These are phyloP conservation scores for Meteorus sp. DNA, from an alignment of 1,140 invertebrate species.

Conservation along the genomic window DNA sequence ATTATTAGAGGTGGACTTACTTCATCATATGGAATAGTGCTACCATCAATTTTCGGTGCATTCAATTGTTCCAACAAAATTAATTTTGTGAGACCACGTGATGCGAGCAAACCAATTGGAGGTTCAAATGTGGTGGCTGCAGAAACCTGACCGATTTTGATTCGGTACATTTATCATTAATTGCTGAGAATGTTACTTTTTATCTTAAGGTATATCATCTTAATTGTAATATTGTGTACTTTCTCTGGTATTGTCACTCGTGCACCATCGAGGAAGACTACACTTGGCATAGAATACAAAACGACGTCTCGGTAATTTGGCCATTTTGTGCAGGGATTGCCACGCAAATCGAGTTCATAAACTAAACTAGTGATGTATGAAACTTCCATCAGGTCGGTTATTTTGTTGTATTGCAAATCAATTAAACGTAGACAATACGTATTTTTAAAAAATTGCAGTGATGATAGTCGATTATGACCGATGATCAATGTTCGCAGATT, in stretches of 20 bases:
- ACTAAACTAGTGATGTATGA: constrained; percentile 36
- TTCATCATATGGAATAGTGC: constrained; percentile 40
- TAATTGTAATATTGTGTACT: constrained; percentile 26
- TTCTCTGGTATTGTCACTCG: constrained; percentile 38
- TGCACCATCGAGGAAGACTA: constrained; percentile 38
- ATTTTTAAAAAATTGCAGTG: constrained; percentile 38
- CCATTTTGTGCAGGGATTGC: constrained; percentile 45
- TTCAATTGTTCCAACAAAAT: constrained; percentile 44
- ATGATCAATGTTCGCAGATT: constrained; percentile 34
- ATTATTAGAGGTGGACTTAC: constrained; percentile 36
- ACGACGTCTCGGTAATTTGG: constrained; percentile 44
- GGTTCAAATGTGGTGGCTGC: constrained; percentile 36
- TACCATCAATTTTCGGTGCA: constrained; percentile 32
- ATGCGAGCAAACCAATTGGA: constrained; percentile 34
- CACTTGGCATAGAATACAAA: constrained; percentile 37
- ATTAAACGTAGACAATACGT: constrained; percentile 35
- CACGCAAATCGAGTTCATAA: constrained; percentile 39
- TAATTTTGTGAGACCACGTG: constrained; percentile 38
- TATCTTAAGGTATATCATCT: no score
- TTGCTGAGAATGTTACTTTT: not conserved
- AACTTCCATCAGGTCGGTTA: constrained; percentile 40
- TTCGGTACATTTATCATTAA: constrained; percentile 4
- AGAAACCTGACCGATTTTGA: constrained; percentile 31
- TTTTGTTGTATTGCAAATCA: constrained; percentile 44
- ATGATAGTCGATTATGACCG: constrained; percentile 37